A percentile compares a stretch with the other conserved stretches of the same genome.
These are phyloP conservation scores for Rhagophthalmus giganteus DNA, from an alignment of 2,888 invertebrate species.

Conservation along the genomic window DNA sequence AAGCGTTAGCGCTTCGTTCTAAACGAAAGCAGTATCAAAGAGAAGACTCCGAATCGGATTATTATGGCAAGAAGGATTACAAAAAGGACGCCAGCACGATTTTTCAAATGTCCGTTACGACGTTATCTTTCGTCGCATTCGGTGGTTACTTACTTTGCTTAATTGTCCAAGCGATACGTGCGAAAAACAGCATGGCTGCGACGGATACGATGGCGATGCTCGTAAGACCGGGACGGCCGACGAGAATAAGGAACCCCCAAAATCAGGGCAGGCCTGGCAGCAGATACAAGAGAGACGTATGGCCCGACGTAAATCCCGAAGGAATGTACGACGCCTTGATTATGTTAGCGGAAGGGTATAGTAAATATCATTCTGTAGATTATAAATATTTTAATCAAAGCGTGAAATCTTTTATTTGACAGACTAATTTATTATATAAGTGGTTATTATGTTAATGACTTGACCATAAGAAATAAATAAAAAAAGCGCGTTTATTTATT, in stretches of 20 bases:
- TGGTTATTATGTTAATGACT: too few species aligned
- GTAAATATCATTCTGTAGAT: slow-evolving; percentile 53
- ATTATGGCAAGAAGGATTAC: slow-evolving; percentile 54
- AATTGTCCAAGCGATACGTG: slow-evolving; percentile 73
- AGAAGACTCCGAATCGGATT: slow-evolving; percentile 42
- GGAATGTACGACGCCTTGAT: slow-evolving; percentile 59
- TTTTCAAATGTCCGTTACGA: slow-evolving; percentile 77
- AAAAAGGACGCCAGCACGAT: slow-evolving; percentile 63
- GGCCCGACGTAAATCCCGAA: slow-evolving; percentile 51
- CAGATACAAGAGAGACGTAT: slow-evolving; percentile 40
- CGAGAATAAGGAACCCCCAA: slow-evolving; percentile 1
- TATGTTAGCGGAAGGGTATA: slow-evolving; percentile 62
- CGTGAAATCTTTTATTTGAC: background rate
- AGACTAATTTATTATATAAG: background rate
- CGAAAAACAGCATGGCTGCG: slow-evolving; percentile 57
- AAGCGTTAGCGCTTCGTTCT: slow-evolving; percentile 44
- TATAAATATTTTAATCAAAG: slow-evolving; percentile 41
- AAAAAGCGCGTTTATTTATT: too few species aligned
- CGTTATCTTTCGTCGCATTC: slow-evolving; percentile 80
- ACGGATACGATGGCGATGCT: slow-evolving; percentile 41
- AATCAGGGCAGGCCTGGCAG: slow-evolving; percentile 3
- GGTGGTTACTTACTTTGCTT: slow-evolving; percentile 81
- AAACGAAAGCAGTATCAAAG: slow-evolving; percentile 41
- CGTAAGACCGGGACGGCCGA: background rate
- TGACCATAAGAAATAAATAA: too few species aligned